phyloP scores from a whole-genome alignment of 2,113 vertebrate genomes.

The Lepisosteus osseus region DNA sequence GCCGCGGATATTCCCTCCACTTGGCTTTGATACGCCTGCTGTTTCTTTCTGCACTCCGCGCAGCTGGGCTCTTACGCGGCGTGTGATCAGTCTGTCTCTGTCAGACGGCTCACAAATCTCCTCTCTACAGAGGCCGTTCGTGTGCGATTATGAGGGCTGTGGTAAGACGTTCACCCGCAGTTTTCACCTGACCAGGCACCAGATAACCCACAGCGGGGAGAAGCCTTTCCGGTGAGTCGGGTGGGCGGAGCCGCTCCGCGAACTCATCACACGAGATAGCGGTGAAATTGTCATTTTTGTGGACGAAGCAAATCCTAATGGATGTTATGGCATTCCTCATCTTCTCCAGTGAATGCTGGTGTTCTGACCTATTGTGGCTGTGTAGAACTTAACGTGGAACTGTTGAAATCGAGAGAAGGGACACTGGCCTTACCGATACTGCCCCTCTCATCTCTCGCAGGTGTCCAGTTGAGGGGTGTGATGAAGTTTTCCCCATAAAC shows the following conservation, averaged over 20 bases:
- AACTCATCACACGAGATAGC: too few relatives aligned
- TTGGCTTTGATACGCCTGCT: too few relatives aligned
- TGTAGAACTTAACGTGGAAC: too few relatives aligned
- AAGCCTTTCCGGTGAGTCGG: constrained; percentile 75
- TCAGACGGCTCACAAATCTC: background rate
- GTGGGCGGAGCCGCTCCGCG: too few relatives aligned
- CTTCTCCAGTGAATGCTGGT: background rate
- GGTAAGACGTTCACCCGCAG: constrained; percentile 76
- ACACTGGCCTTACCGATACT: too few relatives aligned
- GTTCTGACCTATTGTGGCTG: background rate
- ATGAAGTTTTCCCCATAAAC: constrained; percentile 70
- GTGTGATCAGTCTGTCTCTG: too few relatives aligned
- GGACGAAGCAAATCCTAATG: background rate
- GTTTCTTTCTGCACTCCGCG: too few relatives aligned
- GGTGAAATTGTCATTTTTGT: too few relatives aligned
- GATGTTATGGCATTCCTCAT: background rate
- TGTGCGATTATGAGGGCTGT: constrained; percentile 74
- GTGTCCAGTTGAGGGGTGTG: constrained; percentile 72
- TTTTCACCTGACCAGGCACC: constrained; percentile 76
- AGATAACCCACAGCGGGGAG: constrained; percentile 76
- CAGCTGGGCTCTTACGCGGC: too few relatives aligned
- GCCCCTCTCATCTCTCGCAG: constrained; percentile 49
- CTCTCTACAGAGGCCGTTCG: constrained; percentile 74
- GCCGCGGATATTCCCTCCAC: too few relatives aligned
- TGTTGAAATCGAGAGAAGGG: too few relatives aligned